Conservation (phyloP, 2,888 invertebrate species). For the Hyles lineata region DNA sequence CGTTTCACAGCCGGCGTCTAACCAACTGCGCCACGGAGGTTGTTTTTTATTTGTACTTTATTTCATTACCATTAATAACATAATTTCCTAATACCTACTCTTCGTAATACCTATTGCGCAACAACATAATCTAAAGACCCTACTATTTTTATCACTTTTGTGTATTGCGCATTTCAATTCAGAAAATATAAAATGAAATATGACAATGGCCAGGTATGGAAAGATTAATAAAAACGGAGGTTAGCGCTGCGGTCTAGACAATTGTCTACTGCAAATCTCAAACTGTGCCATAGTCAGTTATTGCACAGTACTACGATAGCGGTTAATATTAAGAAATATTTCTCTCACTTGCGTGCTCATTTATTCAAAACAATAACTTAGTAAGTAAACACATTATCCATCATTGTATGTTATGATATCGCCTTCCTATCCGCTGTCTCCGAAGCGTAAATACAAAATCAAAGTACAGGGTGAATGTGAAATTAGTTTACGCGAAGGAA, state of each 20-base stretch:
- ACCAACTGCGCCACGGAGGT: no score
- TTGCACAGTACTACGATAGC: not conserved
- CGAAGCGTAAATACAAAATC: not conserved
- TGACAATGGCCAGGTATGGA: not conserved
- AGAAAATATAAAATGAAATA: constrained; percentile 6
- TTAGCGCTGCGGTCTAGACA: not conserved
- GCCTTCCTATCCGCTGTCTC: not conserved
- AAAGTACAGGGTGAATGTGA: not conserved
- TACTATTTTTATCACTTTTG: not conserved
- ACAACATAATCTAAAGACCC: not conserved
- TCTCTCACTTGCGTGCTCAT: not conserved
- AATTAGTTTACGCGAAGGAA: constrained; percentile 33
- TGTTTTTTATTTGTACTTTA: no score
- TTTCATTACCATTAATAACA: no score
- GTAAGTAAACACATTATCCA: no score
- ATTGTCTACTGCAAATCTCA: not conserved
- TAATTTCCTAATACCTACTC: not conserved
- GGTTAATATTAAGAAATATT: not conserved
- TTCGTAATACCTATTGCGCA: not conserved
- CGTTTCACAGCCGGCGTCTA: no score
- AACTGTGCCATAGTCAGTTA: not conserved
- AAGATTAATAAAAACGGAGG: constrained; percentile 6
- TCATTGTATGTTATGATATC: no score
- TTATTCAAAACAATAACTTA: not conserved
- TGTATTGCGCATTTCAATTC: not conserved